Base-by-base conservation (phyloP, 2,113 vertebrate species). In the Bombycilla garrulus region DNA sequence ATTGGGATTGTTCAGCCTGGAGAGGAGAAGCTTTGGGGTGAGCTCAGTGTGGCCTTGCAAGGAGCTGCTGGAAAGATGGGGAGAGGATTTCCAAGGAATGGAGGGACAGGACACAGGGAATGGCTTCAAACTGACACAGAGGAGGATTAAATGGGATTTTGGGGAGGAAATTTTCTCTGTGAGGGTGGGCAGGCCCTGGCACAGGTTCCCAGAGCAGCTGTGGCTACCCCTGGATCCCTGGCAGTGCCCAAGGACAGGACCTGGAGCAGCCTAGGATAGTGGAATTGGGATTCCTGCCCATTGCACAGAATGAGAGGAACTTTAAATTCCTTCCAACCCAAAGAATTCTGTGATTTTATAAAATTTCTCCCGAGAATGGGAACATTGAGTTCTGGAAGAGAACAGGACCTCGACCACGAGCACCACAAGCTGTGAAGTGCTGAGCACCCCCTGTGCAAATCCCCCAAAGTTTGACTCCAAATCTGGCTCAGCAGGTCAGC, bases 131-230 rank as follows among this genome's bases (percentile, higher is more conserved):
- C 6, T 10, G 14, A 0, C 5, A 31, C 17, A 12, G 40, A 8
- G 48, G 3, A 40, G 50, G 12, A 2, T 12, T 10, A 6, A 40
- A 1, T 47, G n/a, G 40, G 81, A 56, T 23, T 4, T 15, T 23
- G n/a, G 69, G 47, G 1, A 36, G 36, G 14, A 61, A 53, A 36
- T 57, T 0, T 1, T 38, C n/a, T 1, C 28, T 82, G 24, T 0
- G 36, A 60, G 31, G 65, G 45, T 29, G 65, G 12, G 3, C 0
- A 82, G 31, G n/a, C 0, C 9, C 45, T 60, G 54, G 36, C 25
- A 67, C 16, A 47, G n/a, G 2, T 80, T 3, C 44, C 54, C 80
- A 82, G 80, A 29, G 36, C 1, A 51, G 80, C 65, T 81, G 44
- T 7, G 79, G 64, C 79, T 69, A 44, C 31, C 36, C 44, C 80